These are phyloP conservation scores for Lycophotia porphyrea DNA, from an alignment of 2,888 invertebrate species.

Conservation along the genomic window DNA sequence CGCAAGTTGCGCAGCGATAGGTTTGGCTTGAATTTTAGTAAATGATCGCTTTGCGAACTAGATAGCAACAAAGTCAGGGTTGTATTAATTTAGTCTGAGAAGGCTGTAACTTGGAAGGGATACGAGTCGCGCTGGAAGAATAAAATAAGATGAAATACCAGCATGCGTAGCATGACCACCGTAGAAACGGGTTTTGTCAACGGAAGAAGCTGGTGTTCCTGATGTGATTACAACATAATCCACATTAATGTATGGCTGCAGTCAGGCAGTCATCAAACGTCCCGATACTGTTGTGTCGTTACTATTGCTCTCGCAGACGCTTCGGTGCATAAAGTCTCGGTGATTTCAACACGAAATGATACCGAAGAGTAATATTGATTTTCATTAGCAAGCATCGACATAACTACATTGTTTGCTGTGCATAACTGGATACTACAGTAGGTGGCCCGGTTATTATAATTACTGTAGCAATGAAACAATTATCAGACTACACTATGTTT, in stretches of 20 bases:
- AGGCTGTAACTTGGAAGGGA: conserved; percentile 59
- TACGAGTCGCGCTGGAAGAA: conserved; percentile 37
- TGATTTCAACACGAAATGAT: conserved; percentile 47
- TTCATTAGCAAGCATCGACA: conserved; percentile 24
- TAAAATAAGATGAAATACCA: conserved; percentile 31
- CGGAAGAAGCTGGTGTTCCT: conserved; percentile 31
- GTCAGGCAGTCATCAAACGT: conserved; percentile 12
- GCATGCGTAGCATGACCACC: no score
- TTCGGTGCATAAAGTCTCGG: conserved; percentile 44
- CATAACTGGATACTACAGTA: conserved; percentile 12
- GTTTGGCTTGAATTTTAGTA: conserved; percentile 52
- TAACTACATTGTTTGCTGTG: conserved; percentile 17
- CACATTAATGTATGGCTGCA: conserved; percentile 21
- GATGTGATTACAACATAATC: conserved; percentile 21
- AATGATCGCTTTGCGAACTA: conserved; percentile 54
- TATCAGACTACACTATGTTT: not conserved
- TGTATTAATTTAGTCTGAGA: conserved; percentile 62
- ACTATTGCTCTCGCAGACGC: conserved; percentile 50
- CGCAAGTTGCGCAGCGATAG: conserved; percentile 36
- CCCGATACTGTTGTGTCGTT: conserved; percentile 42
- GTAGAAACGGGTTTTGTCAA: no score
- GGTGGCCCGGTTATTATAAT: conserved; percentile 36
- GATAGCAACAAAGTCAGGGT: conserved; percentile 68
- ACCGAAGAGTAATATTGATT: conserved; percentile 52
- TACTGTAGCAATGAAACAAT: conserved; percentile 33